phyloP scores from a whole-genome alignment of 2,888 invertebrate species.

The Nymphalis c-album region DNA sequence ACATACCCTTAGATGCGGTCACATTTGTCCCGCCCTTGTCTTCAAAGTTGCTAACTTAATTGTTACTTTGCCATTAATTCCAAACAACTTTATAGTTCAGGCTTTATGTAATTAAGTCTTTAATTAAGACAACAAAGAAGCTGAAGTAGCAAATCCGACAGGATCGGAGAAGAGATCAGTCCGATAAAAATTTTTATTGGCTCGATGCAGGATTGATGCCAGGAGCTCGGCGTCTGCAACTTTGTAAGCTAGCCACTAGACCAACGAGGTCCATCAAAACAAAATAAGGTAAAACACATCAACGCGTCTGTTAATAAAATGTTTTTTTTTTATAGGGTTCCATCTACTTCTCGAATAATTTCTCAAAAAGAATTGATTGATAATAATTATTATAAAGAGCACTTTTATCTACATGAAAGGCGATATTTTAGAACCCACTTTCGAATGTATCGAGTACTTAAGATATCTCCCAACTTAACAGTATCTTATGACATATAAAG shows the following conservation, averaged over 20 bases:
- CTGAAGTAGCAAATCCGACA: too few relatives aligned
- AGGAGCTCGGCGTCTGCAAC: too few relatives aligned
- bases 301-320: too few relatives aligned
- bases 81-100: slow-evolving; percentile 25
- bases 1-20: slow-evolving; percentile 7
- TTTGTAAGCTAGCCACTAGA: too few relatives aligned
- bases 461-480: neutral
- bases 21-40: slow-evolving; percentile 16
- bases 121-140: neutral
- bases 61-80: slow-evolving; percentile 28
- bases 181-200: too few relatives aligned
- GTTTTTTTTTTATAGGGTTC: too few relatives aligned
- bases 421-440: neutral
- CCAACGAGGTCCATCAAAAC: too few relatives aligned
- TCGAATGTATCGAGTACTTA: neutral
- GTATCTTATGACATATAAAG: neutral
- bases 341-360: too few relatives aligned
- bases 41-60: slow-evolving; percentile 29
- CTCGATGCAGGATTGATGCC: too few relatives aligned
- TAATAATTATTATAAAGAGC: too few relatives aligned
- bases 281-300: too few relatives aligned
- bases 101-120: slow-evolving; percentile 13
- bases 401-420: neutral
- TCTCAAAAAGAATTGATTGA: too few relatives aligned
- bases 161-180: neutral